Evolutionary conservation across 2,797 vertebrate species (phyloP).

Genomic region (Thripadectes ignobilis): DNA sequence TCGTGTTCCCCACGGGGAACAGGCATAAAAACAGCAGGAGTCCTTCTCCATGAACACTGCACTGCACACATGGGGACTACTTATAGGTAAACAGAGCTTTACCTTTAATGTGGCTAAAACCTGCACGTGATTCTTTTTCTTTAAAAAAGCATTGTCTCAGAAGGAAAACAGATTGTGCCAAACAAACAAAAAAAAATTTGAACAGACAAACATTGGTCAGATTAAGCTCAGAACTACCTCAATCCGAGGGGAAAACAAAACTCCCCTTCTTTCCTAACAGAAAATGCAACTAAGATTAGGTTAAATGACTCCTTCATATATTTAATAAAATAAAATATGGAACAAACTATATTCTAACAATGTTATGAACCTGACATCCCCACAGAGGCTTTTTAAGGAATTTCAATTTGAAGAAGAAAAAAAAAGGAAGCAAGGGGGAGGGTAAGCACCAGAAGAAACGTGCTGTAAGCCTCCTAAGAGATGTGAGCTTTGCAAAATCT

Average conservation of each 20-base stretch:
- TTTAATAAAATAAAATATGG: background rate
- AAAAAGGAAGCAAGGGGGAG: background rate
- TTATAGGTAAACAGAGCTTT: background rate
- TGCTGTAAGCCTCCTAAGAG: background rate
- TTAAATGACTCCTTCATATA: background rate
- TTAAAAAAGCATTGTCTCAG: background rate
- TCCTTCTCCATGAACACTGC: background rate
- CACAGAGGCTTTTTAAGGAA: background rate
- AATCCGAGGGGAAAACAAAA: background rate
- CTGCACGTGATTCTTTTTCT: background rate
- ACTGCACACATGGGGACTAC: background rate
- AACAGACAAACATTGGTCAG: background rate
- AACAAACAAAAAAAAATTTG: rapidly evolving
- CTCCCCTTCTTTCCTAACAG: background rate
- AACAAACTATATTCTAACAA: background rate
- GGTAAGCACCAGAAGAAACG: background rate
- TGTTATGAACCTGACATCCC: background rate
- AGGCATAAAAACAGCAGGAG: background rate
- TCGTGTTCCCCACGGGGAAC: background rate
- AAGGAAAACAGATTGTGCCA: background rate
- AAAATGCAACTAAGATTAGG: background rate
- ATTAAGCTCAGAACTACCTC: background rate
- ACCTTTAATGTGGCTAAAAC: background rate
- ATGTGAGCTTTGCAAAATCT: background rate
- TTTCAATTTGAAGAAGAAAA: background rate